Conservation (phyloP, 2,888 invertebrate genomes). For the Caenorhabditis doughertyi region DNA sequence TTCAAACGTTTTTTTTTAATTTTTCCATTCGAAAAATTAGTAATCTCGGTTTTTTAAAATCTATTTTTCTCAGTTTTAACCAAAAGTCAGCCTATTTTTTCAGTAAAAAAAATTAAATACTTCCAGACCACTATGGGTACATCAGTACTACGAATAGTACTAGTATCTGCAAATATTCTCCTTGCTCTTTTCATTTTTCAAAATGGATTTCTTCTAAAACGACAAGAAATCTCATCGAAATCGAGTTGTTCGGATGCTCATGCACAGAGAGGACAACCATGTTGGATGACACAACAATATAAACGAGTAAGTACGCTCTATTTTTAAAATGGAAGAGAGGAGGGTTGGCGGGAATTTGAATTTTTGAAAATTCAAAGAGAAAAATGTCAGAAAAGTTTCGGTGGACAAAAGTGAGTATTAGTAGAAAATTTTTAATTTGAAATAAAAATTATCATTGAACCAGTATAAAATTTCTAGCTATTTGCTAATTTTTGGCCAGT, state of each 20-base stretch:
- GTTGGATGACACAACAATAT: constrained; percentile 61
- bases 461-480: too few species aligned
- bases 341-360: too few species aligned
- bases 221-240: constrained; percentile 64
- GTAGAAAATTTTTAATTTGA: too few species aligned
- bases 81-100: neutral
- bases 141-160: constrained; percentile 14
- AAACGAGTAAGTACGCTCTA: constrained; percentile 10
- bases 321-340: neutral
- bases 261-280: constrained; percentile 30
- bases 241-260: constrained; percentile 57
- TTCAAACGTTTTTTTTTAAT: too few species aligned
- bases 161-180: constrained; percentile 46
- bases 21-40: too few species aligned
- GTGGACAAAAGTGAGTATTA: too few species aligned
- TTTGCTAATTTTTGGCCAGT: too few species aligned
- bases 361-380: too few species aligned
- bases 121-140: constrained; percentile 26
- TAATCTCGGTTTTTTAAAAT: too few species aligned
- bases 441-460: too few species aligned
- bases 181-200: constrained; percentile 79
- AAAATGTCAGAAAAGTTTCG: too few species aligned
- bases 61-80: too few species aligned
- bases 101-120: neutral
- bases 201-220: constrained; percentile 80